These are phyloP conservation scores for Noctua janthina DNA, from an alignment of 2,888 invertebrate species.

Conservation along the genomic window DNA sequence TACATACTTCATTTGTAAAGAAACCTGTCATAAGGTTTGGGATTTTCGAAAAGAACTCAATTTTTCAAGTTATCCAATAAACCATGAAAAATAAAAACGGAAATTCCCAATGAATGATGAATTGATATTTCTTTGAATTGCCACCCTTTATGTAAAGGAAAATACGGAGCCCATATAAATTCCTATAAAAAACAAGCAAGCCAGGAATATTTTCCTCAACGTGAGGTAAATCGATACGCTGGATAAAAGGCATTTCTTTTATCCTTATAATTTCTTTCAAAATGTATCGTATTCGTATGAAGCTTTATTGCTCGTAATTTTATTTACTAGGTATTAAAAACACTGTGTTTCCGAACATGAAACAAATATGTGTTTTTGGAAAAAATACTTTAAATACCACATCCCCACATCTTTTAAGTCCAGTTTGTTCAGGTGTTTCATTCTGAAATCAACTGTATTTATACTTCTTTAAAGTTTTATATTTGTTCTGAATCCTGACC, in stretches of 20 bases:
- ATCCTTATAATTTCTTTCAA: slow-evolving; percentile 33
- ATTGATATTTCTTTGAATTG: slow-evolving; percentile 37
- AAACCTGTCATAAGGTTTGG: not conserved
- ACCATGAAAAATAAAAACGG: not conserved
- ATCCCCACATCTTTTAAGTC: not conserved
- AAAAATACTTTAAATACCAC: not conserved
- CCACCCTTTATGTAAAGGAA: slow-evolving; percentile 20
- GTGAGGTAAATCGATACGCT: slow-evolving; percentile 40
- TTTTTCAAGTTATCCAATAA: not conserved
- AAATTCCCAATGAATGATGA: slow-evolving; percentile 1
- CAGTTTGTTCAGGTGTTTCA: not conserved
- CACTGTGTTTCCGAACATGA: not conserved
- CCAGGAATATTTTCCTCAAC: slow-evolving; percentile 51
- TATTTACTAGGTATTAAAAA: slow-evolving; percentile 7
- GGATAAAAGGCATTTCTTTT: slow-evolving; percentile 38
- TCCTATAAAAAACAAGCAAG: slow-evolving; percentile 30
- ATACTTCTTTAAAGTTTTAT: not conserved
- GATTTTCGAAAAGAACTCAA: not conserved
- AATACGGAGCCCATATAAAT: slow-evolving; percentile 30
- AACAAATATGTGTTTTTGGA: not conserved
- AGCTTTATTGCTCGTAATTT: not conserved
- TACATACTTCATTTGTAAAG: not conserved
- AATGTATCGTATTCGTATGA: slow-evolving; percentile 2
- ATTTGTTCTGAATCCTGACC: slow-evolving; percentile 37
- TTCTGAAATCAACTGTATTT: not conserved